Conservation (phyloP, 2,888 invertebrate species). For the Druceiella hillmani region DNA sequence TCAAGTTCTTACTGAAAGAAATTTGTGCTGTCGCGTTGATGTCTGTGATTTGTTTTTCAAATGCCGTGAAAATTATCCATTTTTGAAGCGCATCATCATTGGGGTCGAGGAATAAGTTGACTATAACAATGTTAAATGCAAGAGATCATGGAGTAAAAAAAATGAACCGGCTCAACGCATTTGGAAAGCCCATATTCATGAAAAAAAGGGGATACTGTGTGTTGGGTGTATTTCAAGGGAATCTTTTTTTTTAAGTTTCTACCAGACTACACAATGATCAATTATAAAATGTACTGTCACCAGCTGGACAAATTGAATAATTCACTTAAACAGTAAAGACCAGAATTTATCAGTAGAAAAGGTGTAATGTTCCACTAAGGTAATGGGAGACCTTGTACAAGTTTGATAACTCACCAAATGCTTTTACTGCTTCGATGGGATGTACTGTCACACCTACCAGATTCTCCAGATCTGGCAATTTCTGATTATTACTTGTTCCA, state of each 20-base stretch:
- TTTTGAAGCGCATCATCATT: too few relatives aligned
- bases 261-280: constrained; percentile 8
- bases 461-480: constrained; percentile 11
- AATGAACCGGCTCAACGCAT: constrained; percentile 6
- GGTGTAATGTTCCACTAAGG: too few relatives aligned
- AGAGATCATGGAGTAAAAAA: constrained; percentile 1
- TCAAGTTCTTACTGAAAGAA: too few relatives aligned
- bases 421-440: not conserved
- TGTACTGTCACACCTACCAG: constrained; percentile 8
- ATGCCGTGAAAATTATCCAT: too few relatives aligned
- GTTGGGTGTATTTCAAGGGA: constrained; percentile 12
- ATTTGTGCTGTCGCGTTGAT: too few relatives aligned
- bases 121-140: too few relatives aligned
- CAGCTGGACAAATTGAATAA: constrained; percentile 10
- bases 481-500: constrained; percentile 13
- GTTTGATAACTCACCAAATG: not conserved
- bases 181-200: constrained; percentile 10
- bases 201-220: constrained; percentile 11
- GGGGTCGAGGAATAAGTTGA: too few relatives aligned
- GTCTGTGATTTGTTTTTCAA: too few relatives aligned
- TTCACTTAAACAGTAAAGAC: constrained; percentile 6
- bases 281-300: constrained; percentile 11
- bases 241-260: constrained; percentile 12
- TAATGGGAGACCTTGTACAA: constrained; percentile 5
- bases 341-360: too few relatives aligned